Base-by-base conservation (phyloP, 2,888 invertebrate species). In the Megamerina dolium region DNA sequence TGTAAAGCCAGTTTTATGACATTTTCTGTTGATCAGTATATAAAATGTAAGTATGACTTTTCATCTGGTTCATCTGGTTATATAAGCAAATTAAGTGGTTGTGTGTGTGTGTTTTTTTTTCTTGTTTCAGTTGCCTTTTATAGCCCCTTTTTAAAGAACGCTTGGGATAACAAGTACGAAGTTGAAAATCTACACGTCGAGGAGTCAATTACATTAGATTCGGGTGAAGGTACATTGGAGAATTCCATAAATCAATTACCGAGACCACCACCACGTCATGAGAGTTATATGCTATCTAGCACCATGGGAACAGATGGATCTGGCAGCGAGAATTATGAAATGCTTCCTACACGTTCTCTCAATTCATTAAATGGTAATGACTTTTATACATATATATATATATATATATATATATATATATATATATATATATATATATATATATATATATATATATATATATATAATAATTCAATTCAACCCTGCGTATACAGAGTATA, bases 161-260 rank as follows among this genome's bases (percentile, higher is more conserved):
- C 91, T 17, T 94, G 92, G 93, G 92, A 93, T 68, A 87, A 90
- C 59, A 92, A 93, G 60, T 90, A 89, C 20, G 92, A 93, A 74
- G 93, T 94, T 41, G 94, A 95, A 68, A 87, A 89, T 63, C 86
- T 92, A 14, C 85, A 91, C 53, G 81, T 91, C 81, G 90, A 90
- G 65, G 87, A 87, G 77, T 72, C 72, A 57, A 68, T 71, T 50
- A 70, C 72, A 51, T 60, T 72, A 58, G 82, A 82, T 65, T 81
- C 82, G 42, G 83, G 82, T 2, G 83, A 83, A 64, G 82, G 82
- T 13, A 82, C 82, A 19, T 67, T 82, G 62, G 87, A 82, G 65
- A 83, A 78, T 75, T 85, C 75, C 60, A 82, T 78, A 76, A 81
- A 70, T 64, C 81, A 68, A 72, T 76, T 72, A 70, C 77, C 48